phyloP scores from a whole-genome alignment of 2,888 invertebrate species.

The Drosophila leonis region DNA sequence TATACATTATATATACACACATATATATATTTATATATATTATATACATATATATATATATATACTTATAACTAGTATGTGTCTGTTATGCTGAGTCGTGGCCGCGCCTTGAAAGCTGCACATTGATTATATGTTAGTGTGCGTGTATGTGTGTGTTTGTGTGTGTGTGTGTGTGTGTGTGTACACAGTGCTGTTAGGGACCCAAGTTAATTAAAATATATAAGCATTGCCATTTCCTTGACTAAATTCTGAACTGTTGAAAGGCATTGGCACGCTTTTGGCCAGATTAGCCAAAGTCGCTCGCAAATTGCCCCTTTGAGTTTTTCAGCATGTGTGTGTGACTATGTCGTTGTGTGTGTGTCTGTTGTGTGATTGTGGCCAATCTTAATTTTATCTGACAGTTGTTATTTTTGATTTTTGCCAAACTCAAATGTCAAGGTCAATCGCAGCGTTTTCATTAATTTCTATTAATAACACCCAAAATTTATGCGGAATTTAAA shows the following conservation, averaged over 20 bases:
- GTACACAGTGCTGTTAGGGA: constrained; percentile 4
- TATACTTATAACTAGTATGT: constrained; percentile 6
- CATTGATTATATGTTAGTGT: constrained; percentile 16
- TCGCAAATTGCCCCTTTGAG: constrained; percentile 40
- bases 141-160: constrained; percentile 20
- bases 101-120: constrained; percentile 64
- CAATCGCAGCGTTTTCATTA: constrained; percentile 4
- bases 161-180: constrained; percentile 22
- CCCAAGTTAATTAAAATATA: constrained; percentile 72
- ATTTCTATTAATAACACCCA: constrained; percentile 12
- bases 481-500: constrained; percentile 4
- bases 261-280: constrained; percentile 65
- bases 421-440: constrained; percentile 29
- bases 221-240: constrained; percentile 48
- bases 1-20: constrained; percentile 2
- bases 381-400: constrained; percentile 72
- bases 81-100: constrained; percentile 42
- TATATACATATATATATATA: background rate
- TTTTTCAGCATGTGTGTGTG: constrained; percentile 13
- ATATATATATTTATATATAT: too few relatives aligned
- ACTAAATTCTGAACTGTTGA: constrained; percentile 64
- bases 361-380: constrained; percentile 2
- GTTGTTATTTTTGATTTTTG: constrained; percentile 67
- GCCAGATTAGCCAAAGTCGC: constrained; percentile 59
- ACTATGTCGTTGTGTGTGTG: background rate